Base-by-base conservation (phyloP, 2,888 invertebrate species). In the Mythimna albipuncta region DNA sequence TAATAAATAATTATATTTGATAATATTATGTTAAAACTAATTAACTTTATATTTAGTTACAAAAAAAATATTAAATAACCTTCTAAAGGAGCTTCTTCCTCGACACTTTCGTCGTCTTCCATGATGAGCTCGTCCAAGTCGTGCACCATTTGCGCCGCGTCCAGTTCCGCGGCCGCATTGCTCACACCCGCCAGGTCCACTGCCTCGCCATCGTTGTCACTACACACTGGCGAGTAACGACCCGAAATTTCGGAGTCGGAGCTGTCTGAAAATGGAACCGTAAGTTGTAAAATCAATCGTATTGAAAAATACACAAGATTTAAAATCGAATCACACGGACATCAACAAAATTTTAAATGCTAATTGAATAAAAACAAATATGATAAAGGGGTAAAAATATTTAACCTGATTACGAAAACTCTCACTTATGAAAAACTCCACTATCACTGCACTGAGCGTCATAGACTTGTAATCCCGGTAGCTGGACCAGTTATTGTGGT, bases 171-270 rank as follows among this genome's bases (percentile, higher is more conserved):
- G 44, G 85, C 83, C 0, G 85, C 81, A 57, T 66, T 86, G 62
- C 41, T 82, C 0, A 79, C 73, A 10, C 81, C 83, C 4, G 83
- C 82, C 26, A 86, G 55, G 62, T 88, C 89, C 4, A 88, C 89
- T 3, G 88, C 85, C 19, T 93, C 94, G 3, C 85, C 89, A 19
- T 95, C 95, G 35, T 89, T 89, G 35, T 95, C 96, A 83, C 97
- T 97, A 86, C 97, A 97, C 35, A 97, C 97, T 0, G 97, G 97
- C 69, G 97, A 97, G 88, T 97, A 97, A 65, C 97, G 96, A 32
- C 97, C 97, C 0, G 97, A 97, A 81, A 96, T 92, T 81, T 96
- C 96, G 0, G 96, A 96, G 89, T 97, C 97, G 2, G 97, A 97
- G 84, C 94, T 95, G 55, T 96, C 96, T 96, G 89, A 41, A 79